Conservation (phyloP, 1,140 invertebrate species). For the Pogonognathellus flavescens region DNA sequence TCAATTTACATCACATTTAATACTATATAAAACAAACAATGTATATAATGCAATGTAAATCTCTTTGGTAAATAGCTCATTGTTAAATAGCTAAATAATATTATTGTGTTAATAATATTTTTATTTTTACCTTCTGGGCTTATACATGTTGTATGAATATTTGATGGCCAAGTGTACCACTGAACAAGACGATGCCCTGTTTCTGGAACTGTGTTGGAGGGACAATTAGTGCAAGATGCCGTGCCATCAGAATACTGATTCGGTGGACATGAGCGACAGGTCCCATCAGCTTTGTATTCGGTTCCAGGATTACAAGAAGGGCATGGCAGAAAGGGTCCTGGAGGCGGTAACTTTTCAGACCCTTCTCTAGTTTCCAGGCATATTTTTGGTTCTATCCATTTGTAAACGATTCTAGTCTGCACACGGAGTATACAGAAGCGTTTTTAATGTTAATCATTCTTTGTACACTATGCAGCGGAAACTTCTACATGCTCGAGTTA, state of each 20-base stretch:
- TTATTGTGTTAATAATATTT: too few relatives aligned
- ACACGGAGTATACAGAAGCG: slow-evolving; percentile 19
- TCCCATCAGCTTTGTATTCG: slow-evolving; percentile 69
- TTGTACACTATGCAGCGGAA: too few relatives aligned
- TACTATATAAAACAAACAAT: too few relatives aligned
- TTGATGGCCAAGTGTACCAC: slow-evolving; percentile 73
- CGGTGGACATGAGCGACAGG: slow-evolving; percentile 71
- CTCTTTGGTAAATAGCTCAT: too few relatives aligned
- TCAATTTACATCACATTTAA: too few relatives aligned
- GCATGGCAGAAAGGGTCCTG: slow-evolving; percentile 69
- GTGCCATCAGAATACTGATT: slow-evolving; percentile 68
- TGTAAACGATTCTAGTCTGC: slow-evolving; percentile 72
- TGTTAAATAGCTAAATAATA: too few relatives aligned
- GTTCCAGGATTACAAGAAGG: slow-evolving; percentile 75
- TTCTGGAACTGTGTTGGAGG: slow-evolving; percentile 73
- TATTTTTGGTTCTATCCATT: slow-evolving; percentile 75
- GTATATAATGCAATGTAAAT: too few relatives aligned
- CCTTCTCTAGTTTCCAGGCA: slow-evolving; percentile 71
- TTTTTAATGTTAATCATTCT: too few relatives aligned
- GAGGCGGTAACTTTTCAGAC: slow-evolving; percentile 70
- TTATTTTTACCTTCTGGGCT: slow-evolving; percentile 69
- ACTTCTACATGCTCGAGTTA: too few relatives aligned
- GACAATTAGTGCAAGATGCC: slow-evolving; percentile 72
- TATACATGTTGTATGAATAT: slow-evolving; percentile 72
- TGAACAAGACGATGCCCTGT: slow-evolving; percentile 72